Percentiles rank a stretch among this genome's conserved stretches.
These are phyloP conservation scores for Psococerastis gibbosa DNA, from an alignment of 2,888 invertebrate species.

Conservation along the genomic window DNA sequence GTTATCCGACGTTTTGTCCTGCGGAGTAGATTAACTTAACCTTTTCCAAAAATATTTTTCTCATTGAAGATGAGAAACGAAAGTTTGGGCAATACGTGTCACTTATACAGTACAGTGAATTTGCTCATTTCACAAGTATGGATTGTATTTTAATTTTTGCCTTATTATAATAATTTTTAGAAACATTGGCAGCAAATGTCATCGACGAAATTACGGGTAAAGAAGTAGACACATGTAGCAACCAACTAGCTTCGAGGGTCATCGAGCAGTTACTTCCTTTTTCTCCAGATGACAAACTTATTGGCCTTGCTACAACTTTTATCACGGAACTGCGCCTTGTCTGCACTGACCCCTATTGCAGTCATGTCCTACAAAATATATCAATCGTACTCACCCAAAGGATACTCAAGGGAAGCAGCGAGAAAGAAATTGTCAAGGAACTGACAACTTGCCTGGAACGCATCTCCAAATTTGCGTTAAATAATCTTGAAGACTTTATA, in stretches of 20 bases:
- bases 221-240: slow-evolving; percentile 53
- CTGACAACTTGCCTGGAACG: slow-evolving; percentile 29
- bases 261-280: slow-evolving; percentile 56
- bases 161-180: too few species aligned
- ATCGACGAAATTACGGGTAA: slow-evolving; percentile 47
- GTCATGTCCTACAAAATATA: slow-evolving; percentile 58
- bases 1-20: too few species aligned
- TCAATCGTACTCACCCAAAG: slow-evolving; percentile 34
- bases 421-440: slow-evolving; percentile 23
- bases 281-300: slow-evolving; percentile 39
- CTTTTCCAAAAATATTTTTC: too few species aligned
- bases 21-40: too few species aligned
- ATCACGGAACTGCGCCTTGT: slow-evolving; percentile 45
- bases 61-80: too few species aligned
- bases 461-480: slow-evolving; percentile 53
- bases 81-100: too few species aligned
- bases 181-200: slow-evolving; percentile 51
- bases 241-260: slow-evolving; percentile 62
- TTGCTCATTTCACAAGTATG: too few species aligned
- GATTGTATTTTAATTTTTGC: too few species aligned
- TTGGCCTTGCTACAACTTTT: slow-evolving; percentile 41
- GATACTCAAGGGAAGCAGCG: slow-evolving; percentile 19
- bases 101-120: too few species aligned
- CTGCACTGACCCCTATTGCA: slow-evolving; percentile 56
- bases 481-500: slow-evolving; percentile 70